These are phyloP conservation scores for Bucorvus abyssinicus DNA, from an alignment of 2,797 vertebrate species.

Conservation along the genomic window DNA sequence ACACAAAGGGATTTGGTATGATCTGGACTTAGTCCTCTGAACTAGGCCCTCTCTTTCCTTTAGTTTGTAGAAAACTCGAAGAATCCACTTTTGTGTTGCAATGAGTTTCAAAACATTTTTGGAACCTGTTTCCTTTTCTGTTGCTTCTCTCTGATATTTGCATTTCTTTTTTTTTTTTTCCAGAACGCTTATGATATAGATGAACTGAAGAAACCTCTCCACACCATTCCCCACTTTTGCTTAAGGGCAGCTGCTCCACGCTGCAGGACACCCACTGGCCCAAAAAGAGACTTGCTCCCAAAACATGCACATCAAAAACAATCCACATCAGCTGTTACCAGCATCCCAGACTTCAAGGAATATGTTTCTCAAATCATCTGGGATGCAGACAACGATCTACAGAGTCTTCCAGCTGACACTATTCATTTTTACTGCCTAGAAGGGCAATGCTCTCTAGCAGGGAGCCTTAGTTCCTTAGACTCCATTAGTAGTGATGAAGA, in stretches of 20 bases:
- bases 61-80: background rate
- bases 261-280: slow-evolving; percentile 76
- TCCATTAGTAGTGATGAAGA: slow-evolving; percentile 70
- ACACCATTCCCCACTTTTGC: slow-evolving; percentile 79
- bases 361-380: slow-evolving; percentile 82
- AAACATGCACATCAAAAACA: slow-evolving; percentile 14
- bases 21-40: background rate
- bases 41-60: background rate
- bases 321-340: slow-evolving; percentile 18
- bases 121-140: background rate
- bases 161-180: background rate
- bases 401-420: slow-evolving; percentile 77
- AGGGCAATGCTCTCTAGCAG: slow-evolving; percentile 76
- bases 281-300: slow-evolving; percentile 77
- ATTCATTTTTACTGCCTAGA: slow-evolving; percentile 84
- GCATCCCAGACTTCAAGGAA: slow-evolving; percentile 80
- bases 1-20: background rate
- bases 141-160: background rate
- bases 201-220: slow-evolving; percentile 84
- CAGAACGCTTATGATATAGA: slow-evolving; percentile 87
- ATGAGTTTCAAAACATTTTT: background rate
- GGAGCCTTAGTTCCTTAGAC: slow-evolving; percentile 86
- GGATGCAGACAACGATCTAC: slow-evolving; percentile 82
- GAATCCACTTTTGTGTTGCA: background rate
- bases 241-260: slow-evolving; percentile 79